Conservation (phyloP, 1,140 invertebrate species). For the Zophobas atratus region DNA sequence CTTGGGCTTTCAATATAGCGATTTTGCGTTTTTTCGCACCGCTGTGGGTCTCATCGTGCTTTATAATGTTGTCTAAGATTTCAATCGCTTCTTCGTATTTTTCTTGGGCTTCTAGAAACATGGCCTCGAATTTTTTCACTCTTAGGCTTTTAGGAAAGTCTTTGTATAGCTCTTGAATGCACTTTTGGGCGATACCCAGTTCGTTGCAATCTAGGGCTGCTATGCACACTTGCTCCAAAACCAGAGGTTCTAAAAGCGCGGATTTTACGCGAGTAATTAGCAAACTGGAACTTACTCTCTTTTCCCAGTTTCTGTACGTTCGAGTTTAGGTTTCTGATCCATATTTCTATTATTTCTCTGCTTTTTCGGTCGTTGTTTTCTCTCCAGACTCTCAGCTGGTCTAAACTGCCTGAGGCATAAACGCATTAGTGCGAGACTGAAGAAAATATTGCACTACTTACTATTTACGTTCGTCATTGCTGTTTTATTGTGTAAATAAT, state of each 20-base stretch:
- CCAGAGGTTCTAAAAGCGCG: slow-evolving; percentile 82
- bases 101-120: slow-evolving; percentile 90
- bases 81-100: slow-evolving; percentile 93
- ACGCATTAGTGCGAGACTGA: slow-evolving; percentile 32
- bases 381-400: slow-evolving; percentile 89
- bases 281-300: slow-evolving; percentile 80
- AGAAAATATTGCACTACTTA: neutral
- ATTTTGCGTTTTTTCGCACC: slow-evolving; percentile 93
- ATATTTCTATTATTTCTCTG: slow-evolving; percentile 89
- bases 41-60: slow-evolving; percentile 94
- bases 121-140: slow-evolving; percentile 89
- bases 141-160: slow-evolving; percentile 94
- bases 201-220: slow-evolving; percentile 92
- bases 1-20: slow-evolving; percentile 92
- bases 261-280: neutral
- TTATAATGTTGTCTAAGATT: slow-evolving; percentile 90
- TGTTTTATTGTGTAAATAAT: neutral
- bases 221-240: slow-evolving; percentile 94
- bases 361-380: slow-evolving; percentile 94
- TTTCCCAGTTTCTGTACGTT: slow-evolving; percentile 89
- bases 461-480: slow-evolving; percentile 9
- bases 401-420: slow-evolving; percentile 80
- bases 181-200: slow-evolving; percentile 84
- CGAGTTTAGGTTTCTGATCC: slow-evolving; percentile 83
- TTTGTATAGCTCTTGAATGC: slow-evolving; percentile 81